Conservation (phyloP, 2,888 invertebrate genomes). For the Eutolmus rufibarbis region DNA sequence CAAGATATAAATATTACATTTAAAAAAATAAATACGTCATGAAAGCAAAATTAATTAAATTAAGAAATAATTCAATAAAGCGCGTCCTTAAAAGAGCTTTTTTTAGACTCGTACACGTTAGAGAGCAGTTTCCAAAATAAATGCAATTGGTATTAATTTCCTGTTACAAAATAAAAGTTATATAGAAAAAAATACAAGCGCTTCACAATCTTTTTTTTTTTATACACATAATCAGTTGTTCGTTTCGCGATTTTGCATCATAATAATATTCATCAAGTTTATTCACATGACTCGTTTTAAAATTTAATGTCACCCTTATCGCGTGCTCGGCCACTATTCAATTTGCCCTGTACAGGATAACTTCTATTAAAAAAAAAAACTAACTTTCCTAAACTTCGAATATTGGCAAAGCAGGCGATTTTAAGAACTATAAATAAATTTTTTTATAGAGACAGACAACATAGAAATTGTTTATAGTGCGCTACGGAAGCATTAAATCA, state of each 20-base stretch:
- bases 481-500: background rate
- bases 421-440: background rate
- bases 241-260: background rate
- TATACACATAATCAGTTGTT: background rate
- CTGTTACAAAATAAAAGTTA: background rate
- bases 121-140: background rate
- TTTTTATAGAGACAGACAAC: background rate
- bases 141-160: background rate
- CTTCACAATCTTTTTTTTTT: background rate
- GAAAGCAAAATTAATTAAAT: background rate
- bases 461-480: constrained; percentile 30
- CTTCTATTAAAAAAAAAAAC: background rate
- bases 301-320: background rate
- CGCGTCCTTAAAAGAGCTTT: background rate
- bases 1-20: background rate
- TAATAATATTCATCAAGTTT: background rate
- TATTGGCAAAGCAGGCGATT: background rate
- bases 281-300: background rate
- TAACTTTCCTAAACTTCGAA: background rate
- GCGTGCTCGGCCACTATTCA: background rate
- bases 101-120: background rate
- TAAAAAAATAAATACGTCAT: background rate
- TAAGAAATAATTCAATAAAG: background rate
- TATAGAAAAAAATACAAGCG: background rate
- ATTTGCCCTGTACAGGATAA: background rate